Evolutionary conservation across 1,140 invertebrate genomes (phyloP).

Genomic region (Aporrectodea caliginosa): DNA sequence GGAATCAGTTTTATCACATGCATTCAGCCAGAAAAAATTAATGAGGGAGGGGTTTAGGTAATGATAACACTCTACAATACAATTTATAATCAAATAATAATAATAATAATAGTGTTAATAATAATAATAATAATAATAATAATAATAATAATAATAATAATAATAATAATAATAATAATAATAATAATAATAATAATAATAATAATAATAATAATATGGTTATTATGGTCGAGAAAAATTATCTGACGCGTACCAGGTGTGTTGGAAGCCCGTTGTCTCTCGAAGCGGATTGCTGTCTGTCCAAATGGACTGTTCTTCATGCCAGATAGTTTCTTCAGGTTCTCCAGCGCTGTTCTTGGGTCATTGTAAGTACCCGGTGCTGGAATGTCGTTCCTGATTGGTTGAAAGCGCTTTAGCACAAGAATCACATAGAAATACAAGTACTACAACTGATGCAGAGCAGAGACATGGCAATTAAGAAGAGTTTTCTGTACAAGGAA

Average conservation of each 20-base stretch:
- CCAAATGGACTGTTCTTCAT: constrained; percentile 54
- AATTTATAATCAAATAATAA: no score
- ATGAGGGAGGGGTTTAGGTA: no score
- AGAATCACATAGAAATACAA: no score
- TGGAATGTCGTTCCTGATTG: constrained; percentile 39
- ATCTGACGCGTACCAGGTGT: no score
- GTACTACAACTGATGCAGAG: no score
- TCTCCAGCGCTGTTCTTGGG: constrained; percentile 48
- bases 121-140: not conserved
- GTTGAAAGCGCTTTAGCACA: constrained; percentile 47
- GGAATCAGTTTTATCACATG: no score
- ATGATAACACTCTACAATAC: no score
- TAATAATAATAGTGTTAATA: not conserved
- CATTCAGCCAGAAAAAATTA: no score
- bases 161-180: not conserved
- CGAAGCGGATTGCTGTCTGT: constrained; percentile 52
- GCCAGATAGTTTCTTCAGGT: constrained; percentile 45
- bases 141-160: not conserved
- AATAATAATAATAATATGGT: not conserved
- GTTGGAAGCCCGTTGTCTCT: constrained; percentile 35
- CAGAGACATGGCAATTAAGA: no score
- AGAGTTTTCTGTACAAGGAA: no score
- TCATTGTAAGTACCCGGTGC: constrained; percentile 54
- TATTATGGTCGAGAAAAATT: no score
- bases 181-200: not conserved